Evolutionary conservation across 30 jellyfish, hydroid and myxozoan species (phyloP), one percentile per base, ranked within the genome.

Genomic region (Rhopilema esculentum): DNA sequence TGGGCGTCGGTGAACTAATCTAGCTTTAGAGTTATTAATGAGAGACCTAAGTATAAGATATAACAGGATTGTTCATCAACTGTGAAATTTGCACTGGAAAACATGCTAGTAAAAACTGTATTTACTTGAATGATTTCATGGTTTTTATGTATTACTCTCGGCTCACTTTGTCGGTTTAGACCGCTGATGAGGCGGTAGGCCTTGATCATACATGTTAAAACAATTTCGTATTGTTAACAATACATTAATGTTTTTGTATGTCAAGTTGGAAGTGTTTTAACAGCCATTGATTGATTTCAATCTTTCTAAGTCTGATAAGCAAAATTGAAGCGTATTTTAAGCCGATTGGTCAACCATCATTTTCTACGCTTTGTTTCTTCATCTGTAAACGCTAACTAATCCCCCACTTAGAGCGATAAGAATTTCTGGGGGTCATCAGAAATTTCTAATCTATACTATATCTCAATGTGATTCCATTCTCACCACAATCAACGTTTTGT

Each of bases 281-380:
- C 94, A 85, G 94, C 79, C 88, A 75, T 74, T 52, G 94, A 85
- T 85, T 85, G 85, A 85, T 85, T 68, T 73, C 94, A 73, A 85
- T 85, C 94, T 85, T 29, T 77, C 70, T 79, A 69, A 75, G 80
- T 61, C 80, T 68, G 85, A 74, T 73, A 85, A 85, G 94, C 88
- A 85, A 75, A 85, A 85, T 75, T 49, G 88, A 85, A 85, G 94
- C 80, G 84, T 73, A 85, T 85, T 40, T 73, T 85, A 52, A 85
- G 88, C 88, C 83, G 94, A 75, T 73, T 75, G 67, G 72, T 40
- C 69, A 24, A 27, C 86, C 94, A 85, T 85, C 94, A 85, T 76
- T 66, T 85, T 65, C 84, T 75, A 16, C 62, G 67, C 88, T 85
- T 85, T 85, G 76, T 66, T 85, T 66, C 76, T 49, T 33, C 77